Evolutionary conservation across 2,113 vertebrate species (phyloP), one percentile per base, ranked within the genome.

Genomic region (Festucalex cinctus): DNA sequence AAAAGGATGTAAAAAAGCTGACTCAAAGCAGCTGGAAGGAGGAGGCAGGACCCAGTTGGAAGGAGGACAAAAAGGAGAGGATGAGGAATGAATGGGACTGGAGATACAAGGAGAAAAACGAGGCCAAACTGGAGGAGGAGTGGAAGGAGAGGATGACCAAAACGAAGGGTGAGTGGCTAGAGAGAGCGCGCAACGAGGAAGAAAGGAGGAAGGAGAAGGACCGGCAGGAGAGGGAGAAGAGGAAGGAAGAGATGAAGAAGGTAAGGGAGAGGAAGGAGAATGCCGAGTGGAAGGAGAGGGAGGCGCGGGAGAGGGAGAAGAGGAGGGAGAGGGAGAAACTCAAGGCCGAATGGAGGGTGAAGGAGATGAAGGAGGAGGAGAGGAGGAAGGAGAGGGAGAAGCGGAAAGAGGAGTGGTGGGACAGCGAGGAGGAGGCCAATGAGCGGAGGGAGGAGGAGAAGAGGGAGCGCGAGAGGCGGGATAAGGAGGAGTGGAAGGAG

Each of bases 211-310:
- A 62, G 39, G 60, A 43, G 37, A 43, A 62, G 6, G 60, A 62
- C 37, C 22, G 6, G 60, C 12, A 16, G 13, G 60, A 62, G 60
- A 17, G 22, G 60, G 60, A 62, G 60, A 62, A 62, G 39, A 24
- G 20, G 22, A n/a, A 62, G 60, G 60, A 62, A 22, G 60, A 62
- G n/a, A 22, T 22, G 22, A 41, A 39, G 37, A 41, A 32, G 39
- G 37, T 43, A 12, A 13, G 60, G 12, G 60, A 62, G 60, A 62
- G 22, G 39, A 43, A 12, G 16, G 22, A 19, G 10, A 26, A 19
- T n/a, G 60, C 60, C 14, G 60, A 62, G 39, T 43, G 60, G 60
- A 62, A 41, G 60, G 60, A 41, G 22, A 24, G 60, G n/a, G 60
- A 62, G 39, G 43, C 26, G n/a, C 14, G 22, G n/a, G 60, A 62